Evolutionary conservation across 2,113 vertebrate species (phyloP).

Genomic region (Anser cygnoides): DNA sequence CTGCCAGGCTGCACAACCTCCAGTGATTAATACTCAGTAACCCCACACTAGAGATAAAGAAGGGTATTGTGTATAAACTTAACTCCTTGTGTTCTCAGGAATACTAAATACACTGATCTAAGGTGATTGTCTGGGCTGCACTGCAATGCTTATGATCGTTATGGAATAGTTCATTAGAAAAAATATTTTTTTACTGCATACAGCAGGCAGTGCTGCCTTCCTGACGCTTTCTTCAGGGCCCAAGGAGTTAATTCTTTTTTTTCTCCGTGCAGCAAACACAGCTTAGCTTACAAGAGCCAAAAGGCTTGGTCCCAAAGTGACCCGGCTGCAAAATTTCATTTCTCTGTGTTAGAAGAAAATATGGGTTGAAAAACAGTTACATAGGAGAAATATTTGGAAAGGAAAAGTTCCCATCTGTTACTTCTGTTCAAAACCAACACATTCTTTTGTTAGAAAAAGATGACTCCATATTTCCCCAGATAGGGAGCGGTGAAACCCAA

Average conservation of each 20-base stretch:
- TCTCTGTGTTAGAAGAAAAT: not conserved
- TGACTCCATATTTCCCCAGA: not conserved
- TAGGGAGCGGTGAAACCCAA: conserved; percentile 15
- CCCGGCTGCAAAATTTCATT: not conserved
- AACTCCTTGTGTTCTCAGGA: not conserved
- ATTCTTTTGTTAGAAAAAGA: not conserved
- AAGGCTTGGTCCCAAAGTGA: not conserved
- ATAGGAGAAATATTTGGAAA: conserved; percentile 39
- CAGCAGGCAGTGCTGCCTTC: not conserved
- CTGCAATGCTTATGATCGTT: not conserved
- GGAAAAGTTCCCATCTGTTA: conserved; percentile 34
- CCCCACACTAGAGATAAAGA: not conserved
- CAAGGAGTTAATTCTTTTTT: not conserved
- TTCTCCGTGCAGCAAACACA: not conserved
- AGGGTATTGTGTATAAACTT: not conserved
- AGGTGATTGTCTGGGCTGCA: not conserved
- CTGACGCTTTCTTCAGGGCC: not conserved
- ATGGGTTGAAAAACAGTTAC: not conserved
- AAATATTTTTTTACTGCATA: rapidly evolving
- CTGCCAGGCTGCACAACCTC: not conserved
- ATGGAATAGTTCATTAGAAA: not conserved
- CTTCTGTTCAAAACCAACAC: conserved; percentile 1
- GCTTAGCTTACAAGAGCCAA: not conserved
- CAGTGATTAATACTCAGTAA: not conserved
- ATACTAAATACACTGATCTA: not conserved